These are phyloP conservation scores for Anneissia japonica DNA, from an alignment of 35 echinoderm and acorn worm genomes.

Conservation along the genomic window DNA sequence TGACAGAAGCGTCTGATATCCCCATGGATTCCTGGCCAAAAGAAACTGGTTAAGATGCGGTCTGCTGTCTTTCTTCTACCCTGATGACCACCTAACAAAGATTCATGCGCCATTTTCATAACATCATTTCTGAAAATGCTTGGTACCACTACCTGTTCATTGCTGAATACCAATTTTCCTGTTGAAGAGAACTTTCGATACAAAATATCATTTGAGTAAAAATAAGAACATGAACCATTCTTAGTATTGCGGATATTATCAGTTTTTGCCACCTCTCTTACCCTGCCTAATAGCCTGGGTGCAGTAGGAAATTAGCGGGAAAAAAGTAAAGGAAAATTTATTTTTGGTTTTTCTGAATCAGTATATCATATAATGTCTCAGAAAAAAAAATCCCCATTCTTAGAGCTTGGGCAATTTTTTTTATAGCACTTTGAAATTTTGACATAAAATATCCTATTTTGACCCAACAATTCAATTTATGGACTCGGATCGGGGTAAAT, in stretches of 20 bases:
- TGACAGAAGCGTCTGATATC: conserved; percentile 28
- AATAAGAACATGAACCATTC: too few relatives aligned
- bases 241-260: not conserved
- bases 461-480: too few relatives aligned
- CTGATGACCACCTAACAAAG: conserved; percentile 28
- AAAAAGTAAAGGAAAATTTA: too few relatives aligned
- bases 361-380: too few relatives aligned
- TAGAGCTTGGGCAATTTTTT: too few relatives aligned
- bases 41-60: conserved; percentile 29
- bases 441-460: too few relatives aligned
- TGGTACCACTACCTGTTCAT: conserved; percentile 42
- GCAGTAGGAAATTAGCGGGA: too few relatives aligned
- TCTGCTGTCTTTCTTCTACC: conserved; percentile 28
- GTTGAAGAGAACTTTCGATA: conserved; percentile 16
- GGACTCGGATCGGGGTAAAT: too few relatives aligned
- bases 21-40: conserved; percentile 34
- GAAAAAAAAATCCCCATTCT: too few relatives aligned
- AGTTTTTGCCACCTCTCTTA: conserved; percentile 10
- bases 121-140: conserved; percentile 10
- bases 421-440: too few relatives aligned
- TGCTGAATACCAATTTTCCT: not conserved
- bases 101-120: conserved; percentile 45
- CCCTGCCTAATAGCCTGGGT: conserved; percentile 18
- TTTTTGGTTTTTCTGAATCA: too few relatives aligned
- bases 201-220: conserved; percentile 3